phyloP scores from a whole-genome alignment of 53 echinoderm and acorn worm species.

The Holothuria scabra region DNA sequence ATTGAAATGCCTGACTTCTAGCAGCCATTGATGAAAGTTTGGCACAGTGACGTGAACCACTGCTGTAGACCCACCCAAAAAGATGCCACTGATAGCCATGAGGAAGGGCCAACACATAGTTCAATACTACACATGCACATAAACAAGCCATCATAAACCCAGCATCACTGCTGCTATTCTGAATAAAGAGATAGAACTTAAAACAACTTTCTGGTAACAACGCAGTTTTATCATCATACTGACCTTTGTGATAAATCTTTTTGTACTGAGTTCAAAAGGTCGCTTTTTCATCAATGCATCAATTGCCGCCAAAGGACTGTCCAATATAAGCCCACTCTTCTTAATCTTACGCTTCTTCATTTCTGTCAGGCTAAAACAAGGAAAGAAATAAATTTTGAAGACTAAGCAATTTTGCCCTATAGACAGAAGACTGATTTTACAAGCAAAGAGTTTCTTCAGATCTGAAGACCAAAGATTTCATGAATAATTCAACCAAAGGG shows the following conservation, averaged over 20 bases:
- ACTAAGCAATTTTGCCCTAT: background rate
- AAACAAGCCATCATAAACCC: background rate
- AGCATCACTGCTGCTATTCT: background rate
- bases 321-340: slow-evolving; percentile 70
- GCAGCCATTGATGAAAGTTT: no score
- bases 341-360: slow-evolving; percentile 72
- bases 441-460: no score
- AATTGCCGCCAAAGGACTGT: slow-evolving; percentile 63
- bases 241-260: slow-evolving; percentile 75
- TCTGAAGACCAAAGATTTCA: no score
- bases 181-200: background rate
- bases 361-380: slow-evolving; percentile 61
- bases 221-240: background rate
- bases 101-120: no score
- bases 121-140: no score
- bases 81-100: no score
- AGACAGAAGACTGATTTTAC: background rate
- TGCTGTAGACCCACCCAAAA: no score
- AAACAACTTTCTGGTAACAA: background rate
- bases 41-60: no score
- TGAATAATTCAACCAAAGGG: no score
- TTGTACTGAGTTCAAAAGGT: slow-evolving; percentile 63
- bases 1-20: no score
- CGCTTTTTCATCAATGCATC: slow-evolving; percentile 63
- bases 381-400: background rate